Percentiles rank a stretch among this genome's conserved stretches.
These are phyloP conservation scores for Aspidiotus destructor DNA, from an alignment of 2,888 invertebrate species.

Conservation along the genomic window DNA sequence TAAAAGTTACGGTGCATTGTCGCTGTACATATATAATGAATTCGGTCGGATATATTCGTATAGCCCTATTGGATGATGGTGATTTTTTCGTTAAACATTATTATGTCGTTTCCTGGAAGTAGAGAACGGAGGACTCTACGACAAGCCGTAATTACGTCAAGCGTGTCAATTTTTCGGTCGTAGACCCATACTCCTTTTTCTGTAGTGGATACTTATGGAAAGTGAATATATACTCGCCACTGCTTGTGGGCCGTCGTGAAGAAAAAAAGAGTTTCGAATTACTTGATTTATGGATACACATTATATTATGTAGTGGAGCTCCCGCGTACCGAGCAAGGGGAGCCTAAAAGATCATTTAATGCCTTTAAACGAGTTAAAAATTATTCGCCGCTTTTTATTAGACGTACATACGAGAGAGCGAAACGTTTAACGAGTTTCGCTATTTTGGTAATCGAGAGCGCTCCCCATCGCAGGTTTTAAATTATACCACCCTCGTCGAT, in stretches of 20 bases:
- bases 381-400: conserved; percentile 1
- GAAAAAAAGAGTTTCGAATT: neutral
- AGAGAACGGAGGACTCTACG: too few species aligned
- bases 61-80: too few species aligned
- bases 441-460: conserved; percentile 2
- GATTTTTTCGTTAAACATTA: too few species aligned
- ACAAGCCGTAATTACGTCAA: too few species aligned
- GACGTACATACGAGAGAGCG: neutral
- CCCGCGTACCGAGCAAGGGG: neutral
- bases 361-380: conserved; percentile 4
- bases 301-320: neutral
- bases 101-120: too few species aligned
- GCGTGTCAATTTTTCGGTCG: too few species aligned
- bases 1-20: conserved; percentile 1
- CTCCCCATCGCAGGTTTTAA: conserved; percentile 4
- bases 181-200: too few species aligned
- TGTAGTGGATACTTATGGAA: too few species aligned
- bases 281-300: conserved; percentile 1
- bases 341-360: conserved; percentile 3
- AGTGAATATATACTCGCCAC: too few species aligned
- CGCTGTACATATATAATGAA: neutral
- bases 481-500: conserved; percentile 4
- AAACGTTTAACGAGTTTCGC: conserved; percentile 4
- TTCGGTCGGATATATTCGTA: neutral
- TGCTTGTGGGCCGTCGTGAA: too few species aligned